Base-by-base conservation (phyloP, 2,113 vertebrate species). In the Lepus europaeus region DNA sequence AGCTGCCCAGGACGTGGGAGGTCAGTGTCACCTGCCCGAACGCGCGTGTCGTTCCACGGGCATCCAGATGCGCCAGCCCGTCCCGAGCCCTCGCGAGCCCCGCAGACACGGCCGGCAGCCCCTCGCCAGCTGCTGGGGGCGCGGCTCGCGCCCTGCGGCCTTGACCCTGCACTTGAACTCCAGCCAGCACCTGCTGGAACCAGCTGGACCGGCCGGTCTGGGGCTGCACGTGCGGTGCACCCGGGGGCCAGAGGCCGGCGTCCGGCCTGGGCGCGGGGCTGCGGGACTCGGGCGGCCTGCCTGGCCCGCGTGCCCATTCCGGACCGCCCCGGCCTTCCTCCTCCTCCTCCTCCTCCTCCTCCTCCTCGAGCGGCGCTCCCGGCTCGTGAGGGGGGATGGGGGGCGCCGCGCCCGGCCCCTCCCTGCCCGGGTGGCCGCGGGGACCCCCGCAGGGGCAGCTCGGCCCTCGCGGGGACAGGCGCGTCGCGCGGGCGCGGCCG, bases 221-320 rank as follows among this genome's bases (percentile, higher is more conserved):
- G 84, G 77, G 31, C 23, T 9, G 77, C 66, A 12, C 79, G 53
- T 13, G 12, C 90, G 90, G 84, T 56, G 78, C 70, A 31, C 66
- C 64, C 1, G 51, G 64, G 66, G 61, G 79, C 51, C 22, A 25
- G 73, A 56, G 31, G 23, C 0, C 31, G 78, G 91, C 79, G 17
- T 36, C 56, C 0, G 0, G 33, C 83, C 29, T 91, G 36, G 23
- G 51, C 61, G 49, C 4, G 69, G 77, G 51, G 76, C 88, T 81
- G 59, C 5, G 2, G 36, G 91, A 90, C 29, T 27, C 25, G 87
- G 76, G 0, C 45, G 16, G 72, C 89, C 79, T 3, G 89, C 20
- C 80, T 9, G 72, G 68, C 29, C 33, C 31, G 59, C 11, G 69
- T 70, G 76, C 87, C 14, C 93, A 95, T 96, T 96, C 96, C 88